A percentile compares a stretch with the other conserved stretches of the same genome.
Evolutionary conservation across 2,113 vertebrate genomes (phyloP).

Genomic region (Tachuris rubrigastra): DNA sequence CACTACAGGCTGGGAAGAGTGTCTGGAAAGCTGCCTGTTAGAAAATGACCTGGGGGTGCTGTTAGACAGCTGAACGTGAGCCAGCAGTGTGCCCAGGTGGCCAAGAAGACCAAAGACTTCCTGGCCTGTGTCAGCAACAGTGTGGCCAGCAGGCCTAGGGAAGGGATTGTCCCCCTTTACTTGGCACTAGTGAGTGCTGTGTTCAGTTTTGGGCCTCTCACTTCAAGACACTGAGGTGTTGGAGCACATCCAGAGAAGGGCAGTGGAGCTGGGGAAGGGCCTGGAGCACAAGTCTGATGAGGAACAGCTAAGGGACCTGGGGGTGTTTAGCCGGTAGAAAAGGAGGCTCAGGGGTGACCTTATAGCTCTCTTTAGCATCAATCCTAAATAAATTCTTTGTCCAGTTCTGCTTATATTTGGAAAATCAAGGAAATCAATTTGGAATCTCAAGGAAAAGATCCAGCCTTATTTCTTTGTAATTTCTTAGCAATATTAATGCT

Average conservation of each 20-base stretch:
- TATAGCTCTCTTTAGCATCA: neutral
- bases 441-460: neutral
- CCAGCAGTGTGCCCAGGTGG: neutral
- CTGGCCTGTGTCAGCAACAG: neutral
- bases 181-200: neutral
- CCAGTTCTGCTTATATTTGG: neutral
- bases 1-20: neutral
- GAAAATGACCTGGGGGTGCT: neutral
- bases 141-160: neutral
- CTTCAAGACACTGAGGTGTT: neutral
- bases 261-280: neutral
- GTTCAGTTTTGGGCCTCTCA: neutral
- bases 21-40: neutral
- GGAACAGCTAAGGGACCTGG: neutral
- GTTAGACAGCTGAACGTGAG: neutral
- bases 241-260: neutral
- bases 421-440: neutral
- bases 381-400: neutral
- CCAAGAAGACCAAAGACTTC: neutral
- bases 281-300: neutral
- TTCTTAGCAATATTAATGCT: neutral
- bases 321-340: neutral
- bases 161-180: neutral
- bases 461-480: neutral
- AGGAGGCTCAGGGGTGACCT: neutral